Evolutionary conservation across 1,140 invertebrate genomes (phyloP).

Genomic region (Cheumatopsyche charites): DNA sequence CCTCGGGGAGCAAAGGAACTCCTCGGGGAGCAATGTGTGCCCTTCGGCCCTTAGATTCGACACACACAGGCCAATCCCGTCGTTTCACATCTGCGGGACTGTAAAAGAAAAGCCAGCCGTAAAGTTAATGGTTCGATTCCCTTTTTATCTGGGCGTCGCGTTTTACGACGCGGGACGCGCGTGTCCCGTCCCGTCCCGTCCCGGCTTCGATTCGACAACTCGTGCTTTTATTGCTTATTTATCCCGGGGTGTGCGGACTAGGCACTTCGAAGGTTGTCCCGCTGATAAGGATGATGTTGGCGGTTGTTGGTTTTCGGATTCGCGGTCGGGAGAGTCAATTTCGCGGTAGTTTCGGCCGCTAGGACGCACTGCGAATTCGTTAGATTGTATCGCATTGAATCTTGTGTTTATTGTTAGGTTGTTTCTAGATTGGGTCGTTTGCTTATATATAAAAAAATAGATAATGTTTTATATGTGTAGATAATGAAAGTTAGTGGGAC

Average conservation of each 20-base stretch:
- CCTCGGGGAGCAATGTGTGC: background rate
- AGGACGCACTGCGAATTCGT: no score
- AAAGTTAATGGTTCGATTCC: conserved; percentile 31
- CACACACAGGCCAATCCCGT: background rate
- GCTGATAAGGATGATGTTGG: no score
- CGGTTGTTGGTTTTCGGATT: no score
- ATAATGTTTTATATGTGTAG: no score
- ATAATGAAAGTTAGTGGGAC: no score
- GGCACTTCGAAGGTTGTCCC: background rate
- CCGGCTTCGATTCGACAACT: conserved; percentile 19
- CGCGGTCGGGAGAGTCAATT: no score
- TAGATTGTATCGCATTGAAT: no score
- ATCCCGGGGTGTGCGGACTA: background rate
- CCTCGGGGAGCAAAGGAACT: background rate
- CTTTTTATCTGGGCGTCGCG: conserved; percentile 13
- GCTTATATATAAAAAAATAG: no score
- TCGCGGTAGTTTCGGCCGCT: no score
- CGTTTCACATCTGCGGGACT: conserved; percentile 23
- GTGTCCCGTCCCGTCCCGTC: background rate
- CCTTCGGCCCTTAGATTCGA: background rate
- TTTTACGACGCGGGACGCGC: conserved; percentile 22
- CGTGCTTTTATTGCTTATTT: conserved; percentile 29
- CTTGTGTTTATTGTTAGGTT: no score
- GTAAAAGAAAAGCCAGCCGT: conserved; percentile 28
- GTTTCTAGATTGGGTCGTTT: no score